Conservation (phyloP, 2,888 invertebrate species). For the Diadegma fenestrale region DNA sequence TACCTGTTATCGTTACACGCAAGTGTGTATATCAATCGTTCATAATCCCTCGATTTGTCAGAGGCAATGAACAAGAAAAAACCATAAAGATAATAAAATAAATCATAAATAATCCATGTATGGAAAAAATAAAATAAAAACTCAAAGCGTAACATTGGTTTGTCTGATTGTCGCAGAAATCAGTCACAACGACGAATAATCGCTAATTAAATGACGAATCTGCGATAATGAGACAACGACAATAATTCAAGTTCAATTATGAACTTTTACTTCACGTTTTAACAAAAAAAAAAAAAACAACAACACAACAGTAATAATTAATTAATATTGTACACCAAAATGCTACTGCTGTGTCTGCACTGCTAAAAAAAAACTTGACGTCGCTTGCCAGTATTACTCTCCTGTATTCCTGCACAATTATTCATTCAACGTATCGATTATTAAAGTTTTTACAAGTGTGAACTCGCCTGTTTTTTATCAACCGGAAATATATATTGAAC, state of each 20-base stretch:
- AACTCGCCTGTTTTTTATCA: conserved; percentile 72
- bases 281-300: conserved; percentile 39
- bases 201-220: conserved; percentile 15
- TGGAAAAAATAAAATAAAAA: conserved; percentile 57
- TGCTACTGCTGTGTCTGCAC: conserved; percentile 82
- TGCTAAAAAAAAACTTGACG: conserved; percentile 75
- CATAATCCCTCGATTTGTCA: conserved; percentile 55
- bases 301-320: conserved; percentile 63
- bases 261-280: conserved; percentile 50
- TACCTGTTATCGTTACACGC: conserved; percentile 71
- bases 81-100: conserved; percentile 18
- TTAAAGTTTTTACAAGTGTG: conserved; percentile 83
- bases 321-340: conserved; percentile 77
- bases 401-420: conserved; percentile 82
- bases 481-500: conserved; percentile 23
- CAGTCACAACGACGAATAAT: neutral
- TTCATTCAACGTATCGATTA: conserved; percentile 76
- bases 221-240: conserved; percentile 63
- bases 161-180: conserved; percentile 74
- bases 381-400: conserved; percentile 83
- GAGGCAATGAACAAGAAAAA: conserved; percentile 24
- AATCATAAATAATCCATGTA: conserved; percentile 69
- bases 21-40: conserved; percentile 68
- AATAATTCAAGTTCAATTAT: conserved; percentile 60
- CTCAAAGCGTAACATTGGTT: conserved; percentile 70